Percentiles rank a stretch among this genome's conserved stretches.
Evolutionary conservation across 2,113 vertebrate genomes (phyloP).

Genomic region (Phylloscopus trochilus): DNA sequence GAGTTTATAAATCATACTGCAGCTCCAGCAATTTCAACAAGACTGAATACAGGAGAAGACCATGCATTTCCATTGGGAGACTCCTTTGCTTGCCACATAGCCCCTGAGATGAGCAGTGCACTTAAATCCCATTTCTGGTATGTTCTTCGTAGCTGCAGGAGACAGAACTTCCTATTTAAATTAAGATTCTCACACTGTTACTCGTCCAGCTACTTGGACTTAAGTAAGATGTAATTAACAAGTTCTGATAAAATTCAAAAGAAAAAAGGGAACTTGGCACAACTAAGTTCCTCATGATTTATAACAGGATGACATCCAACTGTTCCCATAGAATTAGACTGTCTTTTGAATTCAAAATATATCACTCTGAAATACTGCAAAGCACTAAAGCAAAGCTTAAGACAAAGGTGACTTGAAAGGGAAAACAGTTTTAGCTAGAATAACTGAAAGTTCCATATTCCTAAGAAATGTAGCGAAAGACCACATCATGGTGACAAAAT

Average conservation of each 20-base stretch:
- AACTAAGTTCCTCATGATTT: background rate
- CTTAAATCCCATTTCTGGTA: background rate
- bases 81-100: background rate
- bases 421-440: background rate
- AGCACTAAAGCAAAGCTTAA: background rate
- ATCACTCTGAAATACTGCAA: background rate
- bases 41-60: background rate
- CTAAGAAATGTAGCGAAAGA: background rate
- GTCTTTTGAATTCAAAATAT: background rate
- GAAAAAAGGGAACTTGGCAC: background rate
- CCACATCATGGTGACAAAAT: background rate
- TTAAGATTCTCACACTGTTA: background rate
- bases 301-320: background rate
- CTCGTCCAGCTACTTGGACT: background rate
- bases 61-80: rapidly evolving
- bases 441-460: background rate
- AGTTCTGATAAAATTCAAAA: background rate
- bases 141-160: background rate
- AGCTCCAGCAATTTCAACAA: background rate
- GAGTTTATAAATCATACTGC: background rate
- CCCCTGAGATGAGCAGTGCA: background rate
- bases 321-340: background rate
- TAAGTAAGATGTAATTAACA: background rate
- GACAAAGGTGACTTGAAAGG: background rate
- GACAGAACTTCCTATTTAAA: background rate